Evolutionary conservation across 2,797 vertebrate genomes (phyloP), one percentile per base, ranked within the genome.

Genomic region (Serranus cabrilla): DNA sequence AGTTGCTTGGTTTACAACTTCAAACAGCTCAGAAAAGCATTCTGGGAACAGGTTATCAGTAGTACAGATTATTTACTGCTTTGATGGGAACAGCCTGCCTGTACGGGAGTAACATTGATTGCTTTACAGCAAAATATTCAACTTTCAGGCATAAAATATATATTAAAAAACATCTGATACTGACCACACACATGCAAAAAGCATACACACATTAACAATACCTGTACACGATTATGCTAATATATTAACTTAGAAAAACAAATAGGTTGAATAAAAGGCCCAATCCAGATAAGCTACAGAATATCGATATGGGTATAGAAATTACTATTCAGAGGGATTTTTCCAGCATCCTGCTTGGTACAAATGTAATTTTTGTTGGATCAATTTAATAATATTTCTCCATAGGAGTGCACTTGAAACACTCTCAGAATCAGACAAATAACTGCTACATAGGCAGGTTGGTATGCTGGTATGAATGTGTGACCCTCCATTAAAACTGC

Each of bases 141-240:
- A 81, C 69, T 61, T 61, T 86, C 45, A 49, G 31, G 39, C 45
- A 52, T 7, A 73, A 71, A 77, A 78, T 62, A 71, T n/a, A 52
- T 34, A 34, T 34, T 34, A n/a, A 47, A 59, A 61, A 12, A 46
- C 10, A 65, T 60, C 11, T 1, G 27, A 74, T 34, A 67, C 6
- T n/a, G 50, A 76, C 17, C 57, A 71, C 54, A 65, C 56, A 76
- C 81, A 79, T 85, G 76, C 71, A 82, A 12, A 61, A 69, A 72
- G 46, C 52, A 76, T 45, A 68, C 57, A 58, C 34, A 67, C 21
- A n/a, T 25, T 31, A 64, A 57, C 25, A 42, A 74, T n/a, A 65
- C 25, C 14, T 72, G 52, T 31, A 78, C 10, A 40, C 20, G 21
- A 58, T 11, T 9, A 31, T 34, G 5, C 11, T 14, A 69, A 23